phyloP scores from a whole-genome alignment of 1,140 invertebrate species.

The Bombus terrestris region DNA sequence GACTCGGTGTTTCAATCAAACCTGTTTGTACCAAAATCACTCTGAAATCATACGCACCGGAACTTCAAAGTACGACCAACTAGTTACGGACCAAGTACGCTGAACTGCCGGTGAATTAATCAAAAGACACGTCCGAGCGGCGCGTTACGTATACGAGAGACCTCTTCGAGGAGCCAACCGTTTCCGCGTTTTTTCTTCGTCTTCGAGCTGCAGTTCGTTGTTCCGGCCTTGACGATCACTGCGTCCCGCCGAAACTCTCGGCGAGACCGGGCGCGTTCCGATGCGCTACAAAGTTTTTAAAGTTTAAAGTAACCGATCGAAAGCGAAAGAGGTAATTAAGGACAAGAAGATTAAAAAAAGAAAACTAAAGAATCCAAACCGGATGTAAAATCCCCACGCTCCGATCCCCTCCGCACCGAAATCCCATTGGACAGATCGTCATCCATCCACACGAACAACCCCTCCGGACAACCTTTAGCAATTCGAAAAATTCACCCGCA shows the following conservation, averaged over 20 bases:
- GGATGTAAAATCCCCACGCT: slow-evolving; percentile 38
- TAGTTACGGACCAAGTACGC: slow-evolving; percentile 70
- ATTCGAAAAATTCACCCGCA: slow-evolving; percentile 51
- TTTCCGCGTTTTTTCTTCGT: background rate
- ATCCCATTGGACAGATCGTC: slow-evolving; percentile 38
- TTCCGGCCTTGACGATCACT: background rate
- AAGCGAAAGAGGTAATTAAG: slow-evolving; percentile 54
- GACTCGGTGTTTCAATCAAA: slow-evolving; percentile 59
- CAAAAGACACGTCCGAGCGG: slow-evolving; percentile 50
- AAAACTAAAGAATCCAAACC: slow-evolving; percentile 46
- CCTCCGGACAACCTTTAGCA: slow-evolving; percentile 49
- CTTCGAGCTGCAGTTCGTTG: background rate
- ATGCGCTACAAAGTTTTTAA: slow-evolving; percentile 58
- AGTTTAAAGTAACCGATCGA: slow-evolving; percentile 56
- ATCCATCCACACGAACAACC: slow-evolving; percentile 44
- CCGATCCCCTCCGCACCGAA: slow-evolving; percentile 59
- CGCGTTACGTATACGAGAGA: slow-evolving; percentile 46
- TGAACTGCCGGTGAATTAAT: slow-evolving; percentile 66
- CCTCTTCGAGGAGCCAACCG: slow-evolving; percentile 7
- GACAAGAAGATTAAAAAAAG: background rate
- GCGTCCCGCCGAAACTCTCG: background rate
- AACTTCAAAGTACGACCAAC: slow-evolving; percentile 68
- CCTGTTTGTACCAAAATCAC: slow-evolving; percentile 59
- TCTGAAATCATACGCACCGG: slow-evolving; percentile 51
- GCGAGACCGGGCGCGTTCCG: slow-evolving; percentile 27